phyloP scores from a whole-genome alignment of 2,888 invertebrate species.

The Lacanobia oleracea region DNA sequence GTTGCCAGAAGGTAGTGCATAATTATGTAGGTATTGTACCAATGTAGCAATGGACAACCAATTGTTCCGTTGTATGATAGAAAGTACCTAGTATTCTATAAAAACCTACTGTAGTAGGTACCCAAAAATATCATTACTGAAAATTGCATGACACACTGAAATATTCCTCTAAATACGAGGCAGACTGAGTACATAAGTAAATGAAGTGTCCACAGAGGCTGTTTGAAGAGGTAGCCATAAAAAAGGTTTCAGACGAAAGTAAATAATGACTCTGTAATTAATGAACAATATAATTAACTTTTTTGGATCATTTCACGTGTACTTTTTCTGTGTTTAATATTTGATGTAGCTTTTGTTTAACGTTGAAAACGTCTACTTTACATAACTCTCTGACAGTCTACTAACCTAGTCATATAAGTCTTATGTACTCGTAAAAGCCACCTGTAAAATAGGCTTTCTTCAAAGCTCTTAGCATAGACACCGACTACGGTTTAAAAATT shows the following conservation, averaged over 20 bases:
- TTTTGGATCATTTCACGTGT: slow-evolving; percentile 48
- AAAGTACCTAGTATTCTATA: neutral
- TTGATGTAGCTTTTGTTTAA: slow-evolving; percentile 7
- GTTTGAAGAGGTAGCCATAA: slow-evolving; percentile 58
- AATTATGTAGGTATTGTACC: too few species aligned
- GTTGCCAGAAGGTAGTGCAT: too few species aligned
- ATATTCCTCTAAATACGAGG: slow-evolving; percentile 44
- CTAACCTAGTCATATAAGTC: neutral
- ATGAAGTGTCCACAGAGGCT: slow-evolving; percentile 54
- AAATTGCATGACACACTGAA: slow-evolving; percentile 24
- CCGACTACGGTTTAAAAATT: slow-evolving; percentile 1
- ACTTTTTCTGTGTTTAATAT: slow-evolving; percentile 28
- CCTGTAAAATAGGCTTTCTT: neutral
- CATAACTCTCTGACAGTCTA: neutral
- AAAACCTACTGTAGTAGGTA: neutral
- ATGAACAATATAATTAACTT: slow-evolving; percentile 56
- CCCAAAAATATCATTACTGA: slow-evolving; percentile 10
- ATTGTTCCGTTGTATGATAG: too few species aligned
- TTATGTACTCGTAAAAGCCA: neutral
- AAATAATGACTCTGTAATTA: slow-evolving; percentile 63
- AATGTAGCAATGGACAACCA: too few species aligned
- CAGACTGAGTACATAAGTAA: slow-evolving; percentile 52
- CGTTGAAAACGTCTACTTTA: too few species aligned
- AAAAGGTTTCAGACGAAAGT: slow-evolving; percentile 57
- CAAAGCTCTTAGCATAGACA: neutral